Evolutionary conservation across 2,113 vertebrate genomes (phyloP), one percentile per base, ranked within the genome.

Genomic region (Alligator sinensis): DNA sequence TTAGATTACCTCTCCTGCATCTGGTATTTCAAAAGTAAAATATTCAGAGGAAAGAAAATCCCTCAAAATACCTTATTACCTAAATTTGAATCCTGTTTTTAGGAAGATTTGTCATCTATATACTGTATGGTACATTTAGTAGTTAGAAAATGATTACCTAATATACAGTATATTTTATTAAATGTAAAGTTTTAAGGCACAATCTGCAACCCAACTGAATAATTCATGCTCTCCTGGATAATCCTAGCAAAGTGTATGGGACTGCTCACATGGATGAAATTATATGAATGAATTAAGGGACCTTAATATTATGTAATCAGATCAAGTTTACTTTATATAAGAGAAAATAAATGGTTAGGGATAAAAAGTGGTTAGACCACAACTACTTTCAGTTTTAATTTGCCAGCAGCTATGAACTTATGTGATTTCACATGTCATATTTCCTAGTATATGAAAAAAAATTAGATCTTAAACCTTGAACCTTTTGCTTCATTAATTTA

Each of bases 371-470:
- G 34, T 34, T 34, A 34, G 28, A 11, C 0, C 0, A 14, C 30
- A 9, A 3, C 75, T 84, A 59, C 12, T 13, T 93, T 14, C 70
- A 78, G 24, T 2, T 91, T 9, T 75, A n/a, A 27, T 64, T 91
- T 79, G 5, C 30, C 64, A 94, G 16, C 24, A 89, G 28, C 22
- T 85, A 85, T 82, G 57, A 87, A 91, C 0, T 5, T 30, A 61
- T 58, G 82, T 90, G 70, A 38, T 92, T 89, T 90, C 62, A 57
- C 4, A 21, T 9, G 77, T 91, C 6, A 74, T 27, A 93, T 92
- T 76, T 24, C 58, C 64, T 1, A 84, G 84, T 61, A 22, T 55
- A 28, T 6, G 80, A 63, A 89, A 83, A 89, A 83, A 89, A 19
- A 66, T 18, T 25, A 55, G 8, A 82, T 2, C 7, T 4, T 24